Conservation (phyloP, 2,797 vertebrate genomes). For the Caiman crocodilus region DNA sequence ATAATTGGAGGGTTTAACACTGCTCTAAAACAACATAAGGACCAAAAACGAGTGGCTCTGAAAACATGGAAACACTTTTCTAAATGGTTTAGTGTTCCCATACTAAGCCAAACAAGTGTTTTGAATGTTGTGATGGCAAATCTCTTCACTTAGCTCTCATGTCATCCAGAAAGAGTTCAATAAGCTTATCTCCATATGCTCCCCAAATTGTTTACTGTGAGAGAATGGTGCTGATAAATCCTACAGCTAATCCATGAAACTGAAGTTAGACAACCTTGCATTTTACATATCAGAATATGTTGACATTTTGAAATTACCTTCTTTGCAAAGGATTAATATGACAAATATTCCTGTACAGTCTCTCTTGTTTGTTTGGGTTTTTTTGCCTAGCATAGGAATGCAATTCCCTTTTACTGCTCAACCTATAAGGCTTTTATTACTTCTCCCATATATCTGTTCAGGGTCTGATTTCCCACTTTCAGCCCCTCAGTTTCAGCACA, state of each 20-base stretch:
- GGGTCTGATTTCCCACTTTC: not conserved
- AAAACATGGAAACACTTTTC: not conserved
- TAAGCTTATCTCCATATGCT: not conserved
- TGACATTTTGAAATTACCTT: not conserved
- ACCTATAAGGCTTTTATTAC: no score
- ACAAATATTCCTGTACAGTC: not conserved
- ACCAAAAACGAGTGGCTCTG: not conserved
- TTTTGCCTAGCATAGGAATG: no score
- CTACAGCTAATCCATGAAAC: not conserved
- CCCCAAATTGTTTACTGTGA: conserved; percentile 15
- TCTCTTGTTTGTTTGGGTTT: no score
- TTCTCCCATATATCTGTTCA: no score
- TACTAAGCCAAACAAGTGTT: conserved; percentile 1
- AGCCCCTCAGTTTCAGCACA: not conserved
- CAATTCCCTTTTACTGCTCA: no score
- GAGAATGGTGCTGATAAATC: not conserved
- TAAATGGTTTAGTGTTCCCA: not conserved
- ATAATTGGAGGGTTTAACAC: not conserved
- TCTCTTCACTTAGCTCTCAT: not conserved
- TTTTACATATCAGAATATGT: accelerated
- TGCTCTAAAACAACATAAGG: not conserved
- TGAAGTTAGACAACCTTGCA: not conserved
- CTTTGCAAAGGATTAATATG: not conserved
- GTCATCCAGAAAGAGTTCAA: not conserved
- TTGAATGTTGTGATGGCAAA: not conserved